Evolutionary conservation across 1,140 invertebrate genomes (phyloP), one percentile per base, ranked within the genome.

Genomic region (Drosophila parvula): DNA sequence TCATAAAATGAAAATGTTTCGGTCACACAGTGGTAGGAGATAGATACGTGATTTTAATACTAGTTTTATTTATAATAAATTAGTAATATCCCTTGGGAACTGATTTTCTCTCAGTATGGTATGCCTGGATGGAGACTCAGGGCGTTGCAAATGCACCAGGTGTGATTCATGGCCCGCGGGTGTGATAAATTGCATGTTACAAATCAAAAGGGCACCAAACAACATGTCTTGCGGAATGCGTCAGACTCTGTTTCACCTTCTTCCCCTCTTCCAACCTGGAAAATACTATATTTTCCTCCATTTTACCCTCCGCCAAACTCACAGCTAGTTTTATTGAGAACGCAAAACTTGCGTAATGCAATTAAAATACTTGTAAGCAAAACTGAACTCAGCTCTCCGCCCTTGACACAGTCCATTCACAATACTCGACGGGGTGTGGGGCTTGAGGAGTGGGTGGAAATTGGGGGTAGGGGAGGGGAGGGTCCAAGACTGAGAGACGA

Each of bases 271-370:
- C 5, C 12, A 6, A 18, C 9, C 11, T 10, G 18, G 43, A 32
- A 38, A 38, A 56, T 27, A 18, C 27, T 40, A 53, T 53, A 53
- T 18, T 16, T 12, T 22, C 5, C 16, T 12, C 18, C 3, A 12
- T 8, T 27, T 56, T 18, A 14, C 27, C 3, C 9, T 3, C 6
- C 10, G 7, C 12, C 28, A 45, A 44, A 53, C 41, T 60, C 47
- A 63, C 44, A 22, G 34, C 38, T 64, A 64, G 64, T 71, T 76
- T 81, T 81, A 55, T 61, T 36, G 51, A 79, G 80, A 82, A 83
- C 71, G 58, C 27, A 73, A 76, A 68, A 50, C 62, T 86, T 88
- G 67, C 83, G 82, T 86, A 86, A 86, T 88, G 67, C 76, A 82
- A 88, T 86, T 88, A 82, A 79, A 67, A 38, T 77, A 50, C 61